phyloP scores from a whole-genome alignment of 2,888 invertebrate species.

The Ceramica pisi region DNA sequence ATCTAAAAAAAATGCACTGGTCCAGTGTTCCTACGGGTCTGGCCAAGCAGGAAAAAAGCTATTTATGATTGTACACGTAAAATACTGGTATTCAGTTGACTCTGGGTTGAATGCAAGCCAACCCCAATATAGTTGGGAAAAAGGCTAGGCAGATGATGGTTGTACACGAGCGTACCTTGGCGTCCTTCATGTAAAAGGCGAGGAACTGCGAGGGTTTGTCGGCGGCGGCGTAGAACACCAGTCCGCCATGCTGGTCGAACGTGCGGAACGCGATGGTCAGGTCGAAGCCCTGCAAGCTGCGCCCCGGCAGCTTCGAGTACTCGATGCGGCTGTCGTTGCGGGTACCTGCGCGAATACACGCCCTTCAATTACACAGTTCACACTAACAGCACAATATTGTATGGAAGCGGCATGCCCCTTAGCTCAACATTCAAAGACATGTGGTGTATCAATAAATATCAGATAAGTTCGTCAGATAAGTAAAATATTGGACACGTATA shows the following conservation, averaged over 20 bases:
- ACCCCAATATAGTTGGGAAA: too few relatives aligned
- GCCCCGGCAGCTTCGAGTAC: constrained; percentile 91
- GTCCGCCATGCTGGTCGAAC: constrained; percentile 93
- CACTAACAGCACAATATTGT: not conserved
- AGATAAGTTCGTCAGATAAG: too few relatives aligned
- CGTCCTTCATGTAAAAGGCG: constrained; percentile 94
- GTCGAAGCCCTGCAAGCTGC: constrained; percentile 93
- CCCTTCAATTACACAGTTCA: too few relatives aligned
- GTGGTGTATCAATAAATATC: too few relatives aligned
- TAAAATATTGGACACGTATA: too few relatives aligned
- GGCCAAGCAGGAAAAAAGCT: not conserved
- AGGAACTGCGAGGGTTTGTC: constrained; percentile 93
- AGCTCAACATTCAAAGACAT: too few relatives aligned
- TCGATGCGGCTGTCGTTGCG: constrained; percentile 94
- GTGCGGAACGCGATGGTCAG: constrained; percentile 96
- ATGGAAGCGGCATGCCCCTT: not conserved
- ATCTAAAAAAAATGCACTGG: too few relatives aligned
- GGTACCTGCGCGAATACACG: constrained; percentile 83
- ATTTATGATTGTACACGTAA: not conserved
- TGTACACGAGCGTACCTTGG: constrained; percentile 87
- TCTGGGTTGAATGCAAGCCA: too few relatives aligned
- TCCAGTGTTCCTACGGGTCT: too few relatives aligned
- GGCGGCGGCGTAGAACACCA: constrained; percentile 94
- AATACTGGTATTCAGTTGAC: too few relatives aligned
- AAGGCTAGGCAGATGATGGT: too few relatives aligned